Percentiles rank a stretch among this genome's conserved stretches.
phyloP scores from a whole-genome alignment of 2,113 vertebrate species.

The Polypterus bichir region DNA sequence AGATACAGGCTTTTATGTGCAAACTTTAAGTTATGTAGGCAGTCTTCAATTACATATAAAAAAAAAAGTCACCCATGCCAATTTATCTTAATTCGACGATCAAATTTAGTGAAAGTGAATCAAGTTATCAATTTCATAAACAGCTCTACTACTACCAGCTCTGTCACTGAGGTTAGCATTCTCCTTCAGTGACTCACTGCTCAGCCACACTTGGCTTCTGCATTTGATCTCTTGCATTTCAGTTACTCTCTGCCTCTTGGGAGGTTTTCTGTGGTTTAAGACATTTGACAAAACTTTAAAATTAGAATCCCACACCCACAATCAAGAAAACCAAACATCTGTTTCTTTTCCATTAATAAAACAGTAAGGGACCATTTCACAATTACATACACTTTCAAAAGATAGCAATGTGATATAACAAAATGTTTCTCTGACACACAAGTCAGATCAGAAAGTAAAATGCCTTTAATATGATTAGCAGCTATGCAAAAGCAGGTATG shows the following conservation, averaged over 20 bases:
- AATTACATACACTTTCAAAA: too few species aligned
- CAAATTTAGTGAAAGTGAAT: too few species aligned
- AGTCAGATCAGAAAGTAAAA: too few species aligned
- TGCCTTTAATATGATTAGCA: too few species aligned
- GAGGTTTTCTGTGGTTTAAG: neutral
- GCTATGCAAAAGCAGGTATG: too few species aligned
- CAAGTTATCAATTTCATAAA: neutral
- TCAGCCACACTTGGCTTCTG: neutral
- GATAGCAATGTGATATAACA: too few species aligned
- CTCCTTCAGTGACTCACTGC: neutral
- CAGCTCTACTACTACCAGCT: neutral
- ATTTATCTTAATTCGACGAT: too few species aligned
- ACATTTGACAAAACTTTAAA: constrained; percentile 1
- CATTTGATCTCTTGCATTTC: neutral
- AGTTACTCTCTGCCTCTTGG: neutral
- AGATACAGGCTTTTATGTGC: too few species aligned
- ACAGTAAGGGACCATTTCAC: neutral
- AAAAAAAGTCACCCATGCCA: too few species aligned
- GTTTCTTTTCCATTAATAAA: neutral
- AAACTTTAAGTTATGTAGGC: too few species aligned
- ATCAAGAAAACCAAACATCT: constrained; percentile 1
- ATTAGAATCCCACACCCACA: neutral
- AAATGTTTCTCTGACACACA: too few species aligned
- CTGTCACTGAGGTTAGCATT: neutral
- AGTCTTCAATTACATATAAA: too few species aligned